These are phyloP conservation scores for Oxyura jamaicensis DNA, from an alignment of 2,113 vertebrate genomes.

Conservation along the genomic window DNA sequence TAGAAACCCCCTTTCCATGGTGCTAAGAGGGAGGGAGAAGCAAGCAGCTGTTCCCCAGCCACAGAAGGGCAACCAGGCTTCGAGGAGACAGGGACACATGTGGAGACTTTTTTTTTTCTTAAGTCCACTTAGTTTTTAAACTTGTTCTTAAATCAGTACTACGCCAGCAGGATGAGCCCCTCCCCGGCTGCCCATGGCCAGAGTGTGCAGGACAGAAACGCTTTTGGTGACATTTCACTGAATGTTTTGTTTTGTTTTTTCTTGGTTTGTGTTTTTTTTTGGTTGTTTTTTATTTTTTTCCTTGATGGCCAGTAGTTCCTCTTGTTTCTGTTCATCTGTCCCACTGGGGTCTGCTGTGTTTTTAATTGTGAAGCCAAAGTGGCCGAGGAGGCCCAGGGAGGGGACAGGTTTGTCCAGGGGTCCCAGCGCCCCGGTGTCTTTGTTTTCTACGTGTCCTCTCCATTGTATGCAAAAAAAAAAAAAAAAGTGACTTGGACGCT, in stretches of 20 bases:
- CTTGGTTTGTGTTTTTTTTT: not conserved
- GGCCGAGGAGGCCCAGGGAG: not conserved
- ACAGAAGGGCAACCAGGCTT: not conserved
- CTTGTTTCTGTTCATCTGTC: not conserved
- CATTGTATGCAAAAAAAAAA: not conserved
- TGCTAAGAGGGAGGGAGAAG: not conserved
- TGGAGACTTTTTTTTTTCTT: not conserved
- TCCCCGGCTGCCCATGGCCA: not conserved
- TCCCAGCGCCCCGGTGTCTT: not conserved
- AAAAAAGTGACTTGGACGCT: not conserved
- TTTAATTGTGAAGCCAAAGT: not conserved
- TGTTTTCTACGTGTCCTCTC: not conserved
- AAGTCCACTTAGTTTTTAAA: not conserved
- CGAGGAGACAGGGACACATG: not conserved
- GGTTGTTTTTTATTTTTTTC: not conserved
- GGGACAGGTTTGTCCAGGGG: not conserved
- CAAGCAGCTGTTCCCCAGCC: not conserved
- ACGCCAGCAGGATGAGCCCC: not conserved
- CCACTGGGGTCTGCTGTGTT: not conserved
- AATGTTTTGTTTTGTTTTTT: not conserved
- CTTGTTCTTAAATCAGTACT: not conserved
- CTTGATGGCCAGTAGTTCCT: conserved; percentile 52
- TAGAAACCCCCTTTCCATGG: not conserved
- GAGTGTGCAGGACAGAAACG: not conserved
- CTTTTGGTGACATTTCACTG: not conserved